Evolutionary conservation across 2,113 vertebrate genomes (phyloP), one percentile per base, ranked within the genome.

Genomic region (Rhinogobius similis): DNA sequence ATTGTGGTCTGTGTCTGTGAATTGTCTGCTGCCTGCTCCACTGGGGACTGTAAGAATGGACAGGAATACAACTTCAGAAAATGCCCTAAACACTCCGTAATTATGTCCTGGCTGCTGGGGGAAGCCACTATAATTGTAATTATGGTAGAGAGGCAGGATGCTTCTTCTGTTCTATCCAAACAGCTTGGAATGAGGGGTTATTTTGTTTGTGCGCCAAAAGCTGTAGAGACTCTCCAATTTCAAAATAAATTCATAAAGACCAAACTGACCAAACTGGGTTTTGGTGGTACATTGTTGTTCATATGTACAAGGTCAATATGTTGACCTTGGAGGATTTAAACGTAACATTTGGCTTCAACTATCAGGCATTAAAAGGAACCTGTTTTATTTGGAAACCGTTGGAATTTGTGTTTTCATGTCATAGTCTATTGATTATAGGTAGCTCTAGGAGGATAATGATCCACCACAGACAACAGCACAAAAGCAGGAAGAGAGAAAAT

Each of bases 61-160:
- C 64, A 65, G 68, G 79, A 86, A 76, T 81, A 84, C 87, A 71
- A 84, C 70, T 75, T 79, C 73, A 72, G 67, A 72, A 82, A 85
- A 82, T 76, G 72, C 43, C 21, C 24, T 72, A 76, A 81, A 86
- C 76, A 88, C 83, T 82, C 79, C 58, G 46, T 73, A 82, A 87
- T 85, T 82, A 90, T 67, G 78, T 82, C 27, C 12, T 43, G 63
- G 43, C 58, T 55, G 56, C 53, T 46, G 78, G 39, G 65, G 65
- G 67, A 80, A 82, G 27, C 78, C 72, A 62, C 70, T 18, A 56
- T 46, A 66, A 71, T 64, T 70, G 65, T 84, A 88, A 85, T 87
- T 85, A 87, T 84, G 72, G 75, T 14, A 24, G 61, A 23, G 13
- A 65, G n/a, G 38, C 65, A 65, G 27, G 32, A 68, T 43, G 44